Percentiles rank a stretch among this genome's conserved stretches.
phyloP scores from a whole-genome alignment of 2,888 invertebrate genomes.

The Athalia circularis region DNA sequence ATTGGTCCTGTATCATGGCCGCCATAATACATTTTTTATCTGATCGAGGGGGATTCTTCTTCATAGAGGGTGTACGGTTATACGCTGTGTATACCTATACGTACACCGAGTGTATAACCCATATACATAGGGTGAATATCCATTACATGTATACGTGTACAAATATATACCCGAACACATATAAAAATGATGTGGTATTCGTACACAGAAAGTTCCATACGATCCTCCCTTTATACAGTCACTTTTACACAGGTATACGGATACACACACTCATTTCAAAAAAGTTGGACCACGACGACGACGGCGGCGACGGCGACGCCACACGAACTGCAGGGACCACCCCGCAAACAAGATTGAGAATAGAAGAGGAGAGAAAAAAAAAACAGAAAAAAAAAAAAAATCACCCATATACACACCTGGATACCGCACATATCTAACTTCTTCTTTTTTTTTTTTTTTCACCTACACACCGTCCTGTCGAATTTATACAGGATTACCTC shows the following conservation, averaged over 20 bases:
- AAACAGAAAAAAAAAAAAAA: no score
- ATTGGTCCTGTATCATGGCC: constrained; percentile 73
- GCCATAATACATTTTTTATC: constrained; percentile 75
- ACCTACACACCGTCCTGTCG: background rate
- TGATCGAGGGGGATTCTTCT: constrained; percentile 74
- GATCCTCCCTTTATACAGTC: background rate
- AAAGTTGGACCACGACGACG: constrained; percentile 9
- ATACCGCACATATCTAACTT: background rate
- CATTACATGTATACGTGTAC: background rate
- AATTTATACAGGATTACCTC: background rate
- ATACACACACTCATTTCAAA: constrained; percentile 48
- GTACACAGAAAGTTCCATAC: background rate
- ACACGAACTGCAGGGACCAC: no score
- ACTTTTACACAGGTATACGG: no score
- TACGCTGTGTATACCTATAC: constrained; percentile 46
- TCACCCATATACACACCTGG: background rate
- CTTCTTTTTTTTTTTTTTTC: background rate
- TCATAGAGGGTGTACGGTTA: constrained; percentile 69
- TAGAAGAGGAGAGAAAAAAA: no score
- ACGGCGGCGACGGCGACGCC: background rate
- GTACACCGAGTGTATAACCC: constrained; percentile 3
- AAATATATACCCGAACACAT: background rate
- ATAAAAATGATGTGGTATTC: background rate
- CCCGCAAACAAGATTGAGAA: background rate
- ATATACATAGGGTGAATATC: background rate